Conservation (phyloP, 2,113 vertebrate genomes). For the Neodon shergylaensis region DNA sequence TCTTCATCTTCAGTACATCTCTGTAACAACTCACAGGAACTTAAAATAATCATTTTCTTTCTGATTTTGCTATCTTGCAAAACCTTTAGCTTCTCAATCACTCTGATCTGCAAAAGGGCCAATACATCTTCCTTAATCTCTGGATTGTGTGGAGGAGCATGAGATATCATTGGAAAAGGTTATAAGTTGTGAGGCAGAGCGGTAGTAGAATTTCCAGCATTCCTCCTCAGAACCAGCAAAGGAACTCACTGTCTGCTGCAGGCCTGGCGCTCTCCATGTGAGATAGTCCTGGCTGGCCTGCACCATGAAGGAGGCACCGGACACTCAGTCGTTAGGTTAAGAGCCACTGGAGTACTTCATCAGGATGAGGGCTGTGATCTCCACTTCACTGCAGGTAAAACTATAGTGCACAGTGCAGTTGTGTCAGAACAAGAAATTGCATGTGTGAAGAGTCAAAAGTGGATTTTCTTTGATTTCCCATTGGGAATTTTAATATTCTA, state of each 20-base stretch:
- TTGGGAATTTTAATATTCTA: slow-evolving; percentile 31
- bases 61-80: background rate
- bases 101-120: background rate
- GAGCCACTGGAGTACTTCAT: no score
- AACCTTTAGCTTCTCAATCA: background rate
- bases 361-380: background rate
- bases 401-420: background rate
- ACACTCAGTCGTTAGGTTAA: no score
- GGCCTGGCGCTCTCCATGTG: background rate
- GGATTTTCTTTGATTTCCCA: background rate
- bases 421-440: background rate
- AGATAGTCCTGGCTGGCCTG: background rate
- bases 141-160: background rate
- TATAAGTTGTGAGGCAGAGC: background rate
- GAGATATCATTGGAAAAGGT: background rate
- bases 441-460: background rate
- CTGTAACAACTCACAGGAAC: background rate
- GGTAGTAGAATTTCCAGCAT: background rate
- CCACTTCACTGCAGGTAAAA: no score
- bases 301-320: background rate
- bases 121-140: background rate
- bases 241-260: background rate
- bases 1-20: background rate
- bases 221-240: background rate
- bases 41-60: background rate